Percentiles rank a stretch among this genome's conserved stretches.
Evolutionary conservation across 37 sponge, comb jelly and placozoan genomes (phyloP).

Genomic region (Agelas oroides): DNA sequence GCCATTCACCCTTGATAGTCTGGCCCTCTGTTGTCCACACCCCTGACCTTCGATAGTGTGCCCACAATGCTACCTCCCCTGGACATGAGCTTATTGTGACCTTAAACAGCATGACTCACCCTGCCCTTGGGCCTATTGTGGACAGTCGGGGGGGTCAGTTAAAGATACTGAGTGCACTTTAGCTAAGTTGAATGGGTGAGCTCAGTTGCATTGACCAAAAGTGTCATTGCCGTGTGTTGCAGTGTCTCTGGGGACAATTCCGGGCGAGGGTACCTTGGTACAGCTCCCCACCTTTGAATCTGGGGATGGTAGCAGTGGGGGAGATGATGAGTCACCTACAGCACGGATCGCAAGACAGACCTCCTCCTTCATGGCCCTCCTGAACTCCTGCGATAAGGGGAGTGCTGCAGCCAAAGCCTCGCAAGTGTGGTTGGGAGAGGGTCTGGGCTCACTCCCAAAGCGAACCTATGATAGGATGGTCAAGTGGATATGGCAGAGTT

Average conservation of each 20-base stretch:
- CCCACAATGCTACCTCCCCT: no score
- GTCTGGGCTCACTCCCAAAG: slow-evolving; percentile 11
- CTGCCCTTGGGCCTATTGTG: no score
- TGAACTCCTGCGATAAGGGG: background rate
- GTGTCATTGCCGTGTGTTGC: background rate
- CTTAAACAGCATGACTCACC: no score
- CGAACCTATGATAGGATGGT: slow-evolving; percentile 1
- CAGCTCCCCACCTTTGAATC: background rate
- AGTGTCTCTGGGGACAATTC: slow-evolving; percentile 8
- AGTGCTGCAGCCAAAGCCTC: background rate
- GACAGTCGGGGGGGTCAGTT: no score
- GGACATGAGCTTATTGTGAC: no score
- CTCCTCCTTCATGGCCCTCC: background rate
- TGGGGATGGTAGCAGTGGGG: background rate
- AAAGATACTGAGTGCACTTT: no score
- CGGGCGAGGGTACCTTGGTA: background rate
- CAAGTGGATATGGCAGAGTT: slow-evolving; percentile 17
- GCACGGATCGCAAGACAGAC: background rate
- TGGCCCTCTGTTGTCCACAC: no score
- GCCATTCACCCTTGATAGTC: no score
- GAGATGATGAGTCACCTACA: background rate
- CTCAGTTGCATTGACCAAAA: no score
- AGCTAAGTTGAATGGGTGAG: no score
- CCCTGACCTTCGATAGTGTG: no score
- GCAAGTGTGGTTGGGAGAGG: slow-evolving; percentile 19